Evolutionary conservation across 2,113 vertebrate species (phyloP), one percentile per base, ranked within the genome.

Genomic region (Collichthys lucidus): DNA sequence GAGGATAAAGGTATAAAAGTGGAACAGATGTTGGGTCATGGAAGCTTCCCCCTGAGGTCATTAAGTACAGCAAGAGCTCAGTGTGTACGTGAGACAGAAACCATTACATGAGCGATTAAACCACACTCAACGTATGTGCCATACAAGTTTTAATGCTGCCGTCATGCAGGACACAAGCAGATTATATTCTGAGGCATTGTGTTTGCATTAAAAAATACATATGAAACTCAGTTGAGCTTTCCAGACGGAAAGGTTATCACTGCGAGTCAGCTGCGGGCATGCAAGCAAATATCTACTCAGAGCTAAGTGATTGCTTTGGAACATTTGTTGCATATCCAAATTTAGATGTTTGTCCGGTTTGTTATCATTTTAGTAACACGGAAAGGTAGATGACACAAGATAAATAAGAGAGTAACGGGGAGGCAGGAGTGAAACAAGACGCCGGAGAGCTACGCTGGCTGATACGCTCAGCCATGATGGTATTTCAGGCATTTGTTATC

Each of bases 1-100:
- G 78, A 87, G 69, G 77, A 86, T 83, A 81, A 88, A 79, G 47
- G 56, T 53, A 74, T 62, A 70, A 70, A 61, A 78, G 71, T 74
- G 78, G 87, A 80, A 77, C 86, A 89, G 89, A 85, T 91, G 84
- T 77, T 85, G 42, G 52, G 78, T 77, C 83, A 77, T n/a, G 11
- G 60, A 62, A 62, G 85, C 79, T 60, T 63, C 24, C 53, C 35
- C 72, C 52, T 16, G 53, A 79, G 79, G 87, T 74, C 80, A 74
- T 44, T 73, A 76, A 70, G 66, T 60, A 57, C 71, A 49, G 44
- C 16, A 11, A 74, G 31, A 55, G 49, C 64, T n/a, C 0, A 29
- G 66, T 72, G 47, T 24, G 53, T 64, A 11, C 15, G 8, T 20
- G 46, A 60, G 62, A 50, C 42, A 40, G 8, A 79, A 31, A 52